Evolutionary conservation across 2,113 vertebrate genomes (phyloP).

Genomic region (Archilochus colubris): DNA sequence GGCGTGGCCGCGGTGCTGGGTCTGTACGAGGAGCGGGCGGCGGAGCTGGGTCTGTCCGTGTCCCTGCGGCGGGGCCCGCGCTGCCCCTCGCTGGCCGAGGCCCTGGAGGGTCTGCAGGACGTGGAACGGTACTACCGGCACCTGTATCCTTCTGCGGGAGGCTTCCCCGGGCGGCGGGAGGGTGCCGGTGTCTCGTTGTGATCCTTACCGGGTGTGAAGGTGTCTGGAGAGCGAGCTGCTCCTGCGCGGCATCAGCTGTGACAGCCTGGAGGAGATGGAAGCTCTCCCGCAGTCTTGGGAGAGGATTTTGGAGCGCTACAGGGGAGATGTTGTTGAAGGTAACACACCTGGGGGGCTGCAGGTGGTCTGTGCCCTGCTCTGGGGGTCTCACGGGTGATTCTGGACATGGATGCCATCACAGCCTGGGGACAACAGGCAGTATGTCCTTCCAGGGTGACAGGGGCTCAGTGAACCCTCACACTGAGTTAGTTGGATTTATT

Average conservation of each 20-base stretch:
- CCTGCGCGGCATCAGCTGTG: constrained; percentile 75
- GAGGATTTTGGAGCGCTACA: constrained; percentile 61
- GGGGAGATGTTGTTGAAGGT: constrained; percentile 80
- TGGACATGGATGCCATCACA: accelerated
- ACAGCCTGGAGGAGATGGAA: constrained; percentile 74
- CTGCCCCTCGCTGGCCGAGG: constrained; percentile 86
- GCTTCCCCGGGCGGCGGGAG: accelerated
- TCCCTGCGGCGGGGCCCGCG: constrained; percentile 69
- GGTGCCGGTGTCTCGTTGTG: neutral
- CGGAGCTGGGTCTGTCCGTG: constrained; percentile 42
- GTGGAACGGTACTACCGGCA: constrained; percentile 82
- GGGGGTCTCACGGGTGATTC: neutral
- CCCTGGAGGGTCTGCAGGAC: constrained; percentile 90
- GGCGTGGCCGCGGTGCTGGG: constrained; percentile 72
- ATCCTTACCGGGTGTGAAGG: constrained; percentile 72
- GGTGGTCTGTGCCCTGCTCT: neutral
- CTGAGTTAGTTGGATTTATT: accelerated
- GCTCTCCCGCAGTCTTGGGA: constrained; percentile 81
- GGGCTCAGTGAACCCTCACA: accelerated
- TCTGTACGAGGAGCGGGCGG: constrained; percentile 75
- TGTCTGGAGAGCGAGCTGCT: constrained; percentile 83
- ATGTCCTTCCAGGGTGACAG: accelerated
- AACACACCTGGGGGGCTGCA: accelerated
- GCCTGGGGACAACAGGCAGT: neutral
- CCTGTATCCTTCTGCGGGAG: constrained; percentile 80